Evolutionary conservation across 23 tunicate species (phyloP).

Genomic region (Botrylloides violaceus): DNA sequence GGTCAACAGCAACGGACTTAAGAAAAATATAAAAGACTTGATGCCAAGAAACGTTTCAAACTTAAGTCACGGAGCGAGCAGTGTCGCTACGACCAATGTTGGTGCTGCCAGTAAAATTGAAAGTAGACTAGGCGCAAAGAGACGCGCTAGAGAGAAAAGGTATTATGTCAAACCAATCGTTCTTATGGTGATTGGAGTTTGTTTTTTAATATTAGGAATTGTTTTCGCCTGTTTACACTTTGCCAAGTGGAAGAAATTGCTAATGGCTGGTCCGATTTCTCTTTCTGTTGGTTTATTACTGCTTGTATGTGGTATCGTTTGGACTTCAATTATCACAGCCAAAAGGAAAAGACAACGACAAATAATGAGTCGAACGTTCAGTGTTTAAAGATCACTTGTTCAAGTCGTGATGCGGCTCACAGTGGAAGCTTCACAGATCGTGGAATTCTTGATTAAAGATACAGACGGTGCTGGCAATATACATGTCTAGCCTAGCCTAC

Average conservation of each 20-base stretch:
- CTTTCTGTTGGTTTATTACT: constrained; percentile 64
- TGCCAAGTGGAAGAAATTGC: constrained; percentile 21
- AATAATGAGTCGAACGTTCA: constrained; percentile 34
- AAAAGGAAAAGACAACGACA: constrained; percentile 63
- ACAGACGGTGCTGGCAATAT: too few relatives aligned
- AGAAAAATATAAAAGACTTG: constrained; percentile 16
- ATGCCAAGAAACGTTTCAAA: constrained; percentile 15
- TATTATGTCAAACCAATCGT: constrained; percentile 77
- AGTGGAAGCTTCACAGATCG: too few relatives aligned
- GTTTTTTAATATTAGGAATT: constrained; percentile 43
- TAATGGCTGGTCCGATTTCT: constrained; percentile 66
- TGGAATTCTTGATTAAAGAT: too few relatives aligned
- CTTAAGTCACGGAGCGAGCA: constrained; percentile 19
- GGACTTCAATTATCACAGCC: constrained; percentile 76
- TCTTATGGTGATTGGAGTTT: constrained; percentile 59
- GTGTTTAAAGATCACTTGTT: too few relatives aligned
- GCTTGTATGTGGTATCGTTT: constrained; percentile 70
- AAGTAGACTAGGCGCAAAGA: constrained; percentile 20
- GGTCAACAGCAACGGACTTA: constrained; percentile 15
- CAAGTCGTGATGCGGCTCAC: too few relatives aligned
- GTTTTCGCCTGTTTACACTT: constrained; percentile 54
- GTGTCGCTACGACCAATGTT: constrained; percentile 9
- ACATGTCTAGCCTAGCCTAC: too few relatives aligned
- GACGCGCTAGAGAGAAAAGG: constrained; percentile 10
- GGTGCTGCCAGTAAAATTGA: constrained; percentile 48